Evolutionary conservation across 2,888 invertebrate species (phyloP).

Genomic region (Lacanobia oleracea): DNA sequence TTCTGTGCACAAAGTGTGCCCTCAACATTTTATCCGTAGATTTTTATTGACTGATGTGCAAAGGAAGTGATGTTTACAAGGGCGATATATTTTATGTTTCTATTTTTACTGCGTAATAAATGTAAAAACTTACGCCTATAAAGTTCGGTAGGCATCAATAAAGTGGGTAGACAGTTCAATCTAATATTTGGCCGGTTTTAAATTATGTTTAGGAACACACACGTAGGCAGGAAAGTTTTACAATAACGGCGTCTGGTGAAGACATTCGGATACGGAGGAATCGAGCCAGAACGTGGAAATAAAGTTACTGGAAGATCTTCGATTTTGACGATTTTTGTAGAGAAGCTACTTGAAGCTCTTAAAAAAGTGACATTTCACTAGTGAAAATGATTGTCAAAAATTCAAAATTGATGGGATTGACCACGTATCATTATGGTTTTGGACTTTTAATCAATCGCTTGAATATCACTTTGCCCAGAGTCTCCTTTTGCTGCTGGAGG

Average conservation of each 20-base stretch:
- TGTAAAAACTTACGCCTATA: conserved; percentile 43
- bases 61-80: conserved; percentile 39
- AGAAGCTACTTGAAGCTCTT: too few relatives aligned
- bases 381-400: too few relatives aligned
- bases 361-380: too few relatives aligned
- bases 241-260: conserved; percentile 55
- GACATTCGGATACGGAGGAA: conserved; percentile 47
- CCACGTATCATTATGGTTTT: too few relatives aligned
- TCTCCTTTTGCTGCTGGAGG: too few relatives aligned
- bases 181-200: conserved; percentile 36
- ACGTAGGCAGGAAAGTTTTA: conserved; percentile 54
- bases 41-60: conserved; percentile 49
- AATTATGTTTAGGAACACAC: conserved; percentile 43
- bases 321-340: neutral
- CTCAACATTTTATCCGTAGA: neutral
- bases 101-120: conserved; percentile 54
- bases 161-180: conserved; percentile 40
- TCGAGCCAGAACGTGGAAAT: conserved; percentile 43
- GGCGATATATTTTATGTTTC: conserved; percentile 47
- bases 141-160: conserved; percentile 43
- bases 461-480: too few relatives aligned
- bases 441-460: too few relatives aligned
- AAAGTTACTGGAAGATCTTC: conserved; percentile 36
- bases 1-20: neutral
- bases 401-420: too few relatives aligned